A percentile compares a stretch with the other conserved stretches of the same genome.
Evolutionary conservation across 2,888 invertebrate species (phyloP).

Genomic region (Glomeris marginata): DNA sequence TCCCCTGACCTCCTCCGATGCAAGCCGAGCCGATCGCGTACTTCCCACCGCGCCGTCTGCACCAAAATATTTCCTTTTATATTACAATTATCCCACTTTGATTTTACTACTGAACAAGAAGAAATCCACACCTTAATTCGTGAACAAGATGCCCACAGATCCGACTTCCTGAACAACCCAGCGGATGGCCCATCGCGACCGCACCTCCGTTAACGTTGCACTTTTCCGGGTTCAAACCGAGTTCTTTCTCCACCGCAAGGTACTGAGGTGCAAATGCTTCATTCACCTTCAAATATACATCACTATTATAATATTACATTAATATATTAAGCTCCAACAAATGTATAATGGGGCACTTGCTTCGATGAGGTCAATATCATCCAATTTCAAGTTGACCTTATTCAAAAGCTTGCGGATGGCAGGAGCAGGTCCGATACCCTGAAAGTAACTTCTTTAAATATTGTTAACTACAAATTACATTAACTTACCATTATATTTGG

Average conservation of each 20-base stretch:
- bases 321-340: neutral
- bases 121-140: constrained; percentile 54
- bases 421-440: constrained; percentile 84
- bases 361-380: constrained; percentile 85
- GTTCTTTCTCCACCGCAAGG: constrained; percentile 75
- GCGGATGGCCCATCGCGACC: constrained; percentile 91
- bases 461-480: too few relatives aligned
- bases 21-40: constrained; percentile 89
- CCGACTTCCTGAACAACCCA: constrained; percentile 81
- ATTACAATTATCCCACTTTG: neutral
- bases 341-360: constrained; percentile 35
- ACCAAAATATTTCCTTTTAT: too few relatives aligned
- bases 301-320: neutral
- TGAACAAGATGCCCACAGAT: constrained; percentile 83
- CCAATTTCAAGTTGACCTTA: constrained; percentile 55
- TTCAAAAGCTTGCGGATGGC: constrained; percentile 77
- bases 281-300: constrained; percentile 55
- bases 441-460: neutral
- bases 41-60: constrained; percentile 65
- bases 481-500: constrained; percentile 75
- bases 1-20: constrained; percentile 69
- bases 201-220: constrained; percentile 93
- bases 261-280: constrained; percentile 91
- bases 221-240: constrained; percentile 69
- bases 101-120: neutral